Evolutionary conservation across 1,140 invertebrate genomes (phyloP).

Genomic region (Drosophila nannoptera): DNA sequence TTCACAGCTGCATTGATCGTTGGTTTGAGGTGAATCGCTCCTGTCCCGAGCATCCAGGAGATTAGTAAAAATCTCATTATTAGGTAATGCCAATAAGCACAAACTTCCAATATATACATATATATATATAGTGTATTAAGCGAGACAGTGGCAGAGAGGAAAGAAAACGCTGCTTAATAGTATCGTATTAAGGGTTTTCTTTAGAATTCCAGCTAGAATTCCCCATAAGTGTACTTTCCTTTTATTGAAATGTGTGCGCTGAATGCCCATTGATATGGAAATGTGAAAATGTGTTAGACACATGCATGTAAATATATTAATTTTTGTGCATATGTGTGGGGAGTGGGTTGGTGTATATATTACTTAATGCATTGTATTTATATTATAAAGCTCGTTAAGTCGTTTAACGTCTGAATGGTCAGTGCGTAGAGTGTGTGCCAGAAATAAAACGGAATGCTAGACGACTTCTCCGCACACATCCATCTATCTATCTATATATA

Average conservation of each 20-base stretch:
- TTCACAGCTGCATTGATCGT: slow-evolving; percentile 94
- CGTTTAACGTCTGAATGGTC: slow-evolving; percentile 28
- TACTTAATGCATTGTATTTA: slow-evolving; percentile 30
- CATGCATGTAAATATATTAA: slow-evolving; percentile 11
- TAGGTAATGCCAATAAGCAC: slow-evolving; percentile 53
- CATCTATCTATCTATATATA: not conserved
- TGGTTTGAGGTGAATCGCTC: slow-evolving; percentile 99
- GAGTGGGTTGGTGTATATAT: slow-evolving; percentile 14
- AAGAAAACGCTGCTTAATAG: not conserved
- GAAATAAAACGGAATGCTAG: slow-evolving; percentile 22
- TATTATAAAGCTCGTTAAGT: slow-evolving; percentile 42
- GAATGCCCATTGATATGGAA: slow-evolving; percentile 6
- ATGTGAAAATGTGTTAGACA: slow-evolving; percentile 4
- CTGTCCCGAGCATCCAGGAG: slow-evolving; percentile 96
- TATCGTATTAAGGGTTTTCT: not conserved
- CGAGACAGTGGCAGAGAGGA: too few species aligned
- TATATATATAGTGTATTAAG: not conserved
- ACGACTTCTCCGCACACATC: slow-evolving; percentile 11
- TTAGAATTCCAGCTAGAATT: not conserved
- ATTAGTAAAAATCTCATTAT: slow-evolving; percentile 83
- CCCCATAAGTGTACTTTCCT: slow-evolving; percentile 8
- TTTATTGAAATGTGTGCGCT: slow-evolving; percentile 9
- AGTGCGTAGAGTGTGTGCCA: slow-evolving; percentile 23
- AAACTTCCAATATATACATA: not conserved
- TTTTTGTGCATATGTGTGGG: slow-evolving; percentile 6